phyloP scores from a whole-genome alignment of 1,140 invertebrate species.

The Euura saliciscinereae region DNA sequence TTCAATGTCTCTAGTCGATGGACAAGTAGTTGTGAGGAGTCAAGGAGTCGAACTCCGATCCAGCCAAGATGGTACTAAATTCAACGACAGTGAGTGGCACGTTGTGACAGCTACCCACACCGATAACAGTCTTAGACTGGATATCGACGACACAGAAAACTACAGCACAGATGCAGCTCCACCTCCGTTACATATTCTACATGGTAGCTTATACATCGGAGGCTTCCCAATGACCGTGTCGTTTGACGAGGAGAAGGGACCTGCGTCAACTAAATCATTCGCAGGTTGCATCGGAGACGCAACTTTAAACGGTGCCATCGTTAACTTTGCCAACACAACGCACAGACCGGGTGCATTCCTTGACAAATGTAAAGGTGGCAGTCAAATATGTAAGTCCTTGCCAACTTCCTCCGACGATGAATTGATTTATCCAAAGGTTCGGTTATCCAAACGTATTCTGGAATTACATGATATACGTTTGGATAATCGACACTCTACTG shows the following conservation, averaged over 20 bases:
- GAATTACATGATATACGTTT: too few species aligned
- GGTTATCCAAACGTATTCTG: too few species aligned
- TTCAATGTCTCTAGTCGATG: constrained; percentile 72
- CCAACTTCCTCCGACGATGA: too few species aligned
- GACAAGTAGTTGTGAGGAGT: constrained; percentile 73
- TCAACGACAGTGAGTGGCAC: constrained; percentile 93
- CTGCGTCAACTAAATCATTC: constrained; percentile 63
- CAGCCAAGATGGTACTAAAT: constrained; percentile 65
- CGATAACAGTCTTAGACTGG: constrained; percentile 67
- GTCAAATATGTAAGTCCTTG: constrained; percentile 25
- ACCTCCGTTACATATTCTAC: constrained; percentile 64
- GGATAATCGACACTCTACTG: too few species aligned
- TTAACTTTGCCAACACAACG: constrained; percentile 80
- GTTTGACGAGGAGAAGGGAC: constrained; percentile 40
- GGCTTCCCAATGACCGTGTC: constrained; percentile 72
- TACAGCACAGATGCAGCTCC: constrained; percentile 64
- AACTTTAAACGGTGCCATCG: constrained; percentile 79
- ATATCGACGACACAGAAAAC: constrained; percentile 82
- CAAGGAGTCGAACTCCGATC: constrained; percentile 67
- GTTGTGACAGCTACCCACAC: constrained; percentile 84
- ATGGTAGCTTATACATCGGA: constrained; percentile 82
- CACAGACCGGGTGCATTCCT: constrained; percentile 70
- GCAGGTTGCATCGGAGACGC: constrained; percentile 87
- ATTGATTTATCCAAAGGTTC: neutral
- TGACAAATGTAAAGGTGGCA: constrained; percentile 65